Conservation (phyloP, 2,797 vertebrate species). For the Pempheris klunzingeri region DNA sequence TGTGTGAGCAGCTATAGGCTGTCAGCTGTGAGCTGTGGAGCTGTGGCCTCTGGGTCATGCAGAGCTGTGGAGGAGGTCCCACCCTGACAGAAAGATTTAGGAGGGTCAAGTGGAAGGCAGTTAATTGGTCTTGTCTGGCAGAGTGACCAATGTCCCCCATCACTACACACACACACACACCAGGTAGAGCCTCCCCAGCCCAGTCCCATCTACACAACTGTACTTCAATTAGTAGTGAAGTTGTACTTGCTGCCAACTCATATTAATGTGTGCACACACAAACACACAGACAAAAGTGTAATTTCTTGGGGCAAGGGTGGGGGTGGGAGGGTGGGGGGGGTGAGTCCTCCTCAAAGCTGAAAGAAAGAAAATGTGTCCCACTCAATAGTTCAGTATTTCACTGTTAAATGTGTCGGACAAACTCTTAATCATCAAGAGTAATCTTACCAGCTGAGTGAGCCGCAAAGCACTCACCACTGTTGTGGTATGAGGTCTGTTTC, state of each 20-base stretch:
- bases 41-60: constrained; percentile 12
- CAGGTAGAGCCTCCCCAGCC: constrained; percentile 14
- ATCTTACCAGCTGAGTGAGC: neutral
- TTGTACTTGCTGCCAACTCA: constrained; percentile 14
- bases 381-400: too few relatives aligned
- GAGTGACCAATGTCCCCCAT: constrained; percentile 10
- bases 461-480: too few relatives aligned
- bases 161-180: neutral
- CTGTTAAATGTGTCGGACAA: too few relatives aligned
- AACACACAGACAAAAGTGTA: neutral
- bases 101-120: constrained; percentile 45
- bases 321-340: too few relatives aligned
- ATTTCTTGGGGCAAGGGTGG: too few relatives aligned
- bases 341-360: too few relatives aligned
- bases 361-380: too few relatives aligned
- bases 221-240: constrained; percentile 26
- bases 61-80: constrained; percentile 38
- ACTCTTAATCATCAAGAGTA: too few relatives aligned
- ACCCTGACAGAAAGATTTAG: constrained; percentile 47
- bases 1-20: constrained; percentile 14
- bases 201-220: constrained; percentile 10
- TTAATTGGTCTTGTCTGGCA: constrained; percentile 55
- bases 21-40: constrained; percentile 28
- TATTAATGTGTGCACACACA: constrained; percentile 9
- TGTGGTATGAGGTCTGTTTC: too few relatives aligned